Base-by-base conservation (phyloP, 2,888 invertebrate species). In the Entomobrya multifasciata region DNA sequence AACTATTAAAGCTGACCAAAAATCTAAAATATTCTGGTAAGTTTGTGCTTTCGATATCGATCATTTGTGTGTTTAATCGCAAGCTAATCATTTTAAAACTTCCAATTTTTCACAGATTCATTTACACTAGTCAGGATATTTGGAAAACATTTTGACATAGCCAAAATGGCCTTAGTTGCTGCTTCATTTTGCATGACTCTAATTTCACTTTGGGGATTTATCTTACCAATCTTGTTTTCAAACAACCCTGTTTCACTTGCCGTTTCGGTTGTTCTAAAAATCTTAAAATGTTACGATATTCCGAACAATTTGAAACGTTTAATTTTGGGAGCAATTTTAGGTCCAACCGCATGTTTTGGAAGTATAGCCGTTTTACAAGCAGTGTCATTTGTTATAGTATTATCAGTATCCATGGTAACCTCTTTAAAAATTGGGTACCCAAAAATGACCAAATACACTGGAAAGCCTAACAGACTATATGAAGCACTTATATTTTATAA, bases 281-380 rank as follows among this genome's bases (percentile, higher is more conserved):
- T 20, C 2, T 17, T 2, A 17, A 2, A 1, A 20, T 8, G 8
- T 3, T 8, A 20, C 6, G 20, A 17, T 55, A 1, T 3, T 3
- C 1, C 3, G 1, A 10, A 17, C 8, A n/a, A 0, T 10, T 17
- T 55, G 17, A 4, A 17, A 8, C 2, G 1, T 15, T 17, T 3
- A 1, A 6, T 65, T 55, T 4, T 27, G 13, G 27, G 30, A 0
- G n/a, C 10, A 17, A 4, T 77, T 60, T 8, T 77, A n/a, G 77
- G 62, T 22, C 44, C 25, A 3, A 8, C 25, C 0, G 60, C 60
- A 17, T 15, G 15, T 1, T n/a, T 60, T 41, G 77, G 77, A 8
- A 77, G 77, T n/a, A 62, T 77, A 11, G 41, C 22, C 8, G 77
- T 77, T 0, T 47, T 77, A 0, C 77, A 77, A 60, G 77, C 41